These are phyloP conservation scores for Agrypnus murinus DNA, from an alignment of 2,888 invertebrate species.

Conservation along the genomic window DNA sequence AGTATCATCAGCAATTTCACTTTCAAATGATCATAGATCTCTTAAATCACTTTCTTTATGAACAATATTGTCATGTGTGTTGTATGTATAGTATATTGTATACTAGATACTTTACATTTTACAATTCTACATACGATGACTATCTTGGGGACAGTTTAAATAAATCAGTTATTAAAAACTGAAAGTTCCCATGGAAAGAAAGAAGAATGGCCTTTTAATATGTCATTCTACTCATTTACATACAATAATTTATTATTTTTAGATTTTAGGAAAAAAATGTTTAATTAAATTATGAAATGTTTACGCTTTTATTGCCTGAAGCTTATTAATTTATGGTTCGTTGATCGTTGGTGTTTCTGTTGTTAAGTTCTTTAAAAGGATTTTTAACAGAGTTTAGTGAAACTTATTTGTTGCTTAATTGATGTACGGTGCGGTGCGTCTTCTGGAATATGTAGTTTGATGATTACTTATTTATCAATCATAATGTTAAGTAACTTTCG, in stretches of 20 bases:
- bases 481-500: too few relatives aligned
- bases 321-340: too few relatives aligned
- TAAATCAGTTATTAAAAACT: slow-evolving; percentile 20
- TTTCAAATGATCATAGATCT: slow-evolving; percentile 47
- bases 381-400: too few relatives aligned
- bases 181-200: slow-evolving; percentile 35
- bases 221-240: slow-evolving; percentile 5
- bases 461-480: too few relatives aligned
- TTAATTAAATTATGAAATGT: slow-evolving; percentile 12
- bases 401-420: too few relatives aligned
- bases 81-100: too few relatives aligned
- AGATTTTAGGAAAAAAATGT: slow-evolving; percentile 1
- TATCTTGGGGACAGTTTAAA: slow-evolving; percentile 7
- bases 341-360: too few relatives aligned
- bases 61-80: slow-evolving; percentile 29
- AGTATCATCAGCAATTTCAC: slow-evolving; percentile 46
- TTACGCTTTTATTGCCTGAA: background rate
- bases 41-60: slow-evolving; percentile 39
- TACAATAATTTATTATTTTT: slow-evolving; percentile 7
- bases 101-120: too few relatives aligned
- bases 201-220: background rate
- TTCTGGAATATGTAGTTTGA: too few relatives aligned
- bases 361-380: too few relatives aligned
- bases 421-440: too few relatives aligned
- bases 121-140: slow-evolving; percentile 13